Conservation (phyloP, 1,140 invertebrate species). For the Thalassaphorura encarpata region DNA sequence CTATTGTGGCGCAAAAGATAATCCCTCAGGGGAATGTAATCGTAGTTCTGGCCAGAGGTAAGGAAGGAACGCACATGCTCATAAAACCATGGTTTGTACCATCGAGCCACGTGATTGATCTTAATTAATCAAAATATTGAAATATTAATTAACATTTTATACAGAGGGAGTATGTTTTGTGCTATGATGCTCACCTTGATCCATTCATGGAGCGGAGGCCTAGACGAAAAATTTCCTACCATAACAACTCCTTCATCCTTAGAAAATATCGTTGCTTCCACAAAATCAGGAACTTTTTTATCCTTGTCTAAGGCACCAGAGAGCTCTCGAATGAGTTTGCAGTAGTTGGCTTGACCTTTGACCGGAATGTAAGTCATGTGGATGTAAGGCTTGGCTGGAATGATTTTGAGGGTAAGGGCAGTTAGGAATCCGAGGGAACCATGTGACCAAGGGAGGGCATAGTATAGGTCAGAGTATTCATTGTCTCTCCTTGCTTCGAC, state of each 20-base stretch:
- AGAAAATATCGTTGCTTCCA: slow-evolving; percentile 46
- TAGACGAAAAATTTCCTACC: slow-evolving; percentile 44
- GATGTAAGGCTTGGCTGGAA: slow-evolving; percentile 43
- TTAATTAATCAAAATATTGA: slow-evolving; percentile 29
- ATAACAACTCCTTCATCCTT: slow-evolving; percentile 47
- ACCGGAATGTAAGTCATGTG: slow-evolving; percentile 47
- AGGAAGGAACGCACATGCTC: slow-evolving; percentile 49
- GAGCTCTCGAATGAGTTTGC: slow-evolving; percentile 42
- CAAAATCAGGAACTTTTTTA: slow-evolving; percentile 40
- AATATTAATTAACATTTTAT: neutral
- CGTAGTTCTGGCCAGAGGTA: slow-evolving; percentile 39
- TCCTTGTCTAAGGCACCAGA: slow-evolving; percentile 41
- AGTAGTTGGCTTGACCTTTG: slow-evolving; percentile 43
- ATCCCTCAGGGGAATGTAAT: slow-evolving; percentile 46
- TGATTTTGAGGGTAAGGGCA: slow-evolving; percentile 42
- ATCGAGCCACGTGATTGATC: slow-evolving; percentile 43
- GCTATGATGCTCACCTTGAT: slow-evolving; percentile 16
- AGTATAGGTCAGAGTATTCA: slow-evolving; percentile 44
- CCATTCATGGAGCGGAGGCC: slow-evolving; percentile 30
- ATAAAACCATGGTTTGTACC: slow-evolving; percentile 55
- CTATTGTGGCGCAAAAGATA: slow-evolving; percentile 47
- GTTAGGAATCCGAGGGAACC: slow-evolving; percentile 48
- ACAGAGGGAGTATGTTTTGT: no score
- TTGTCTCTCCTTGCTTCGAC: slow-evolving; percentile 41
- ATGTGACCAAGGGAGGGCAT: slow-evolving; percentile 45